Evolutionary conservation across 2,797 vertebrate genomes (phyloP).

Genomic region (Prionace glauca): DNA sequence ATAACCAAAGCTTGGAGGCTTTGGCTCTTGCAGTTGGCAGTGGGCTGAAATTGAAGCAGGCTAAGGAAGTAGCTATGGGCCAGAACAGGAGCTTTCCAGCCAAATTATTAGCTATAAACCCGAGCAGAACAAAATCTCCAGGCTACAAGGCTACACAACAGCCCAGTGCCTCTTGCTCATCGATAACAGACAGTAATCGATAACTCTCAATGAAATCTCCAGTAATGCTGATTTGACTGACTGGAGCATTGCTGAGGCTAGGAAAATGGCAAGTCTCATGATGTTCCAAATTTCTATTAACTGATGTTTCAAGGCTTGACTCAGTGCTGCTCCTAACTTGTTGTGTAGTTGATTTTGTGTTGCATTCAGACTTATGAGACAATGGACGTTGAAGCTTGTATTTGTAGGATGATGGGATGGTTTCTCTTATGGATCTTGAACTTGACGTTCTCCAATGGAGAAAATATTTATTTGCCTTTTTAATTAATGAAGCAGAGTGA

Average conservation of each 20-base stretch:
- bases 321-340: not conserved
- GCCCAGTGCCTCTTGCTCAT: not conserved
- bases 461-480: not conserved
- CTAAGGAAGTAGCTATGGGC: not conserved
- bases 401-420: not conserved
- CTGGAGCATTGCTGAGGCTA: not conserved
- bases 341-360: not conserved
- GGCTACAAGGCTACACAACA: not conserved
- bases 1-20: not conserved
- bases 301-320: not conserved
- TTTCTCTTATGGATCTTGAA: not conserved
- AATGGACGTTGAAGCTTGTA: not conserved
- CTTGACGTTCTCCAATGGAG: not conserved
- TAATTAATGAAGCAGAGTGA: not conserved
- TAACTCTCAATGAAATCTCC: not conserved
- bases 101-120: not conserved
- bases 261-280: not conserved
- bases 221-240: not conserved
- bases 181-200: not conserved
- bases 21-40: not conserved
- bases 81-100: not conserved
- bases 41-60: not conserved
- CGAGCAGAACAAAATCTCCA: not conserved
- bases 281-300: not conserved
- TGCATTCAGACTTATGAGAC: not conserved